These are phyloP conservation scores for Saturnia japonica DNA, from an alignment of 2,888 invertebrate genomes.

Conservation along the genomic window DNA sequence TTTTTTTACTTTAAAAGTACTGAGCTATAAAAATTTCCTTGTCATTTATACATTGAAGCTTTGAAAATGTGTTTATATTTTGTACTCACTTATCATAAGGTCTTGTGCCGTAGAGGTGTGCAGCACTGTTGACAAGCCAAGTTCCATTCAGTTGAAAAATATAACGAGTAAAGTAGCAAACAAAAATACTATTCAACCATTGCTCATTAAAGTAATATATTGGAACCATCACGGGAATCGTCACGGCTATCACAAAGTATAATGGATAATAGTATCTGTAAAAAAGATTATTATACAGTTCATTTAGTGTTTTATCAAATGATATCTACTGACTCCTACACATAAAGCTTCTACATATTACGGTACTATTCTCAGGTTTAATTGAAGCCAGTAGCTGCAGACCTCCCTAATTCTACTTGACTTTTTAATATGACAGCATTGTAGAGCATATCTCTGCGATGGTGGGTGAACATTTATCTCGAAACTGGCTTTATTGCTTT, in stretches of 20 bases:
- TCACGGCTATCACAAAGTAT: slow-evolving; percentile 81
- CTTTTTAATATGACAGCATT: no score
- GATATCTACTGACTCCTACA: neutral
- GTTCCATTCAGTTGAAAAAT: slow-evolving; percentile 86
- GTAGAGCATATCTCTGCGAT: no score
- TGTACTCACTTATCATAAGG: slow-evolving; percentile 86
- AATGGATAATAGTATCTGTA: slow-evolving; percentile 85
- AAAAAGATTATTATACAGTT: slow-evolving; percentile 31
- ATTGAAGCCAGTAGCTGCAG: no score
- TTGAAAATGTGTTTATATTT: neutral
- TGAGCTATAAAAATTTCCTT: no score
- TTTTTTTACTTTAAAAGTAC: no score
- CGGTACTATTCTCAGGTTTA: neutral
- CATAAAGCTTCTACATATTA: neutral
- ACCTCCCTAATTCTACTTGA: no score
- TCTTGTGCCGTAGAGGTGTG: slow-evolving; percentile 89
- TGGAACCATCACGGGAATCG: slow-evolving; percentile 85
- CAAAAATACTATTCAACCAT: slow-evolving; percentile 81
- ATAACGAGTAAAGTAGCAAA: slow-evolving; percentile 84
- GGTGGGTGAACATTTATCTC: no score
- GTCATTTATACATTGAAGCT: no score
- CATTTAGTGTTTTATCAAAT: neutral
- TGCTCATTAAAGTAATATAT: slow-evolving; percentile 86
- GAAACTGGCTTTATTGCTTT: no score
- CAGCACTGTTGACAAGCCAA: slow-evolving; percentile 92